Evolutionary conservation across 2,888 invertebrate species (phyloP), one percentile per base, ranked within the genome.

Genomic region (Steromphala cineraria): DNA sequence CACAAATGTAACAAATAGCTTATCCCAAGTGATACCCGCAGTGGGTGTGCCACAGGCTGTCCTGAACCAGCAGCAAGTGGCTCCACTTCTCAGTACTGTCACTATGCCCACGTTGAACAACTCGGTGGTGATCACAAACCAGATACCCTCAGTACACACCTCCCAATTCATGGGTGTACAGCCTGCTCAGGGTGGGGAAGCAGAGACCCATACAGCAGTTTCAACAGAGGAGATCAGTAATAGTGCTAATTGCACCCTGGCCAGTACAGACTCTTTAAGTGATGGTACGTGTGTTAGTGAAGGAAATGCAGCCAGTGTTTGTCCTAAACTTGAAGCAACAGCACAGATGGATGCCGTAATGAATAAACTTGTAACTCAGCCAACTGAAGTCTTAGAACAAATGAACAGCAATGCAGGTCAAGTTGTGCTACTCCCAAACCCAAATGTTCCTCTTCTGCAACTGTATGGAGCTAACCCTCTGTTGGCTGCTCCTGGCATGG

Each of bases 1-100:
- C 28, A 91, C 90, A 62, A 87, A 89, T 76, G 91, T 92, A 7
- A 91, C 92, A 53, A 90, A 90, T 79, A 85, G 89, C 52, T 85
- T 92, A 81, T 88, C 91, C 24, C 92, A 92, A 83, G 90, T 92
- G 53, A 91, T 92, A 56, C 92, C 92, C 53, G 85, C 91, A 36
- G 87, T 90, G 31, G 89, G 91, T 21, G 31, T 86, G 52, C 79
- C 85, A 53, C 83, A 84, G 46, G 53, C 82, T 21, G 62, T 81
- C 1, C 55, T 83, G 19, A 75, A 79, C 53, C 84, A 84, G 52
- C 82, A 82, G 28, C 84, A 81, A 8, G 31, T 84, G 17, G 52
- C 82, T 5, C 83, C 83, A 17, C 78, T 87, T 36, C 75, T 86
- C 55, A 84, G 80, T 36, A 79, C 85, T n/a, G 53, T 87, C 10